phyloP scores from a whole-genome alignment of 2,113 vertebrate genomes.

The Sapajus apella region DNA sequence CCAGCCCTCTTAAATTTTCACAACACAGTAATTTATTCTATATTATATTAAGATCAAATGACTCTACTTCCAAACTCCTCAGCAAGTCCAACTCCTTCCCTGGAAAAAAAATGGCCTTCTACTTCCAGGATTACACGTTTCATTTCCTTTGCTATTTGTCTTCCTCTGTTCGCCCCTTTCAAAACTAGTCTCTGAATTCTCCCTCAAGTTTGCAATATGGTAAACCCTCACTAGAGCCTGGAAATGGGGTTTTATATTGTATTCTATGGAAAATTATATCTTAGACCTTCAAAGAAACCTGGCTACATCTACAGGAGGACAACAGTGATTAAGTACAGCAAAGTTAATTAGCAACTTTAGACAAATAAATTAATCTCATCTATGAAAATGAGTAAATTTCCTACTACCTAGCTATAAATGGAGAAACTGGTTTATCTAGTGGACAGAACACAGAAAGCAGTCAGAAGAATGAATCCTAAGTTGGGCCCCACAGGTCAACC shows the following conservation, averaged over 20 bases:
- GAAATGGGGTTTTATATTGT: background rate
- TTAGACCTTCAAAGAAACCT: constrained; percentile 24
- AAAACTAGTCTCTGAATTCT: background rate
- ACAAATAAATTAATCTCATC: background rate
- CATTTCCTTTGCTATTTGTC: background rate
- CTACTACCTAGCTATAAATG: background rate
- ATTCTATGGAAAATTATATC: background rate
- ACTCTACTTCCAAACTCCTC: background rate
- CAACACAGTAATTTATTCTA: background rate
- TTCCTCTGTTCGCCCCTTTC: background rate
- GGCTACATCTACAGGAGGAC: background rate
- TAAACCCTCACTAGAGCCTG: background rate
- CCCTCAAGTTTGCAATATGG: background rate
- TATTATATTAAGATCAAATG: background rate
- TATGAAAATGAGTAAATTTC: background rate
- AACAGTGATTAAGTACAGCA: background rate
- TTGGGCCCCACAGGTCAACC: background rate
- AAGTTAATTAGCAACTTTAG: background rate
- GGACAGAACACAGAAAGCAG: background rate
- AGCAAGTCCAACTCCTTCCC: background rate
- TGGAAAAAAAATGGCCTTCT: no score
- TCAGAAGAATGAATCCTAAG: background rate
- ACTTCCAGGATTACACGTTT: background rate
- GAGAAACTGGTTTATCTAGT: background rate
- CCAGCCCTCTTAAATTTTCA: background rate